These are phyloP conservation scores for Condylostylus longicornis DNA, from an alignment of 1,140 invertebrate species.

Conservation along the genomic window DNA sequence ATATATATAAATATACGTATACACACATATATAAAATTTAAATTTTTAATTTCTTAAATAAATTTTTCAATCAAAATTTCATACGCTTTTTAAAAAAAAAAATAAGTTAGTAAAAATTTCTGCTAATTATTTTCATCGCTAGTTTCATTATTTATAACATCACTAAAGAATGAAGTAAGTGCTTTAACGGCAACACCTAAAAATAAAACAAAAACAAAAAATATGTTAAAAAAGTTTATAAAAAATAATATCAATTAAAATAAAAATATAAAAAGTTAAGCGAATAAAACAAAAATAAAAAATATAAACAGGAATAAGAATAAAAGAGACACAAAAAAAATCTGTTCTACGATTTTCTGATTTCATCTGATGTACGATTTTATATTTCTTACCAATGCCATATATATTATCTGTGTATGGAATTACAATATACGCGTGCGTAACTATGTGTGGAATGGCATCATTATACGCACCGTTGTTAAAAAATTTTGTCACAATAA, in stretches of 20 bases:
- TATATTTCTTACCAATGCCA: no score
- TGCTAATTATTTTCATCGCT: slow-evolving; percentile 12
- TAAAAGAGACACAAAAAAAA: slow-evolving; percentile 1
- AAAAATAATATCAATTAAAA: neutral
- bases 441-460: no score
- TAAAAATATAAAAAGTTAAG: neutral
- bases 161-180: slow-evolving; percentile 26
- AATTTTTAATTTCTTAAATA: no score
- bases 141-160: slow-evolving; percentile 24
- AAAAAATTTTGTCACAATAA: no score
- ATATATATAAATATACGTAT: no score
- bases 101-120: neutral
- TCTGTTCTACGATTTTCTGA: no score
- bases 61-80: no score
- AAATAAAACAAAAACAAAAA: slow-evolving; percentile 1
- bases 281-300: neutral
- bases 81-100: neutral
- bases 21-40: no score
- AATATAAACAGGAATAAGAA: neutral
- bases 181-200: slow-evolving; percentile 28
- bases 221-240: neutral
- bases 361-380: no score
- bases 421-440: no score
- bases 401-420: no score
- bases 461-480: no score